Conservation (phyloP, 2,888 invertebrate species). For the Yponomeuta evonymella region DNA sequence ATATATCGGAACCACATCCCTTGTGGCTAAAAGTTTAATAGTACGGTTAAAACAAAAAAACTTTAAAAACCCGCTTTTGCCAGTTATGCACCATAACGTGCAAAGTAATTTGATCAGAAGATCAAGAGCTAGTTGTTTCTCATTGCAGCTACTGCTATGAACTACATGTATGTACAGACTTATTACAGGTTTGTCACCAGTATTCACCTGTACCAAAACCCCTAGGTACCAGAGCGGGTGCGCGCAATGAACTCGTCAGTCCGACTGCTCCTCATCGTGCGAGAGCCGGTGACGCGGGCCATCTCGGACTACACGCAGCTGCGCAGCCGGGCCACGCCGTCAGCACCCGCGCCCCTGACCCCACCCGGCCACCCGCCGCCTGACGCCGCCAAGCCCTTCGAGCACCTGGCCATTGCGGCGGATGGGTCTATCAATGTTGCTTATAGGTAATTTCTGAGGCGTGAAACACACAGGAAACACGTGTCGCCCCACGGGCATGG, state of each 20-base stretch:
- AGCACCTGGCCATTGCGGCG: conserved; percentile 86
- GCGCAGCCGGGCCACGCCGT: conserved; percentile 87
- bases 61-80: too few relatives aligned
- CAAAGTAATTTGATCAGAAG: too few relatives aligned
- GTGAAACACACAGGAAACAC: too few relatives aligned
- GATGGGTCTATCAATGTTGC: conserved; percentile 90
- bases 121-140: too few relatives aligned
- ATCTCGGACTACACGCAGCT: conserved; percentile 98
- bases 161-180: too few relatives aligned
- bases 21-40: too few relatives aligned
- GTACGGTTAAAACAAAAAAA: too few relatives aligned
- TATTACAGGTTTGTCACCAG: too few relatives aligned
- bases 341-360: conserved; percentile 75
- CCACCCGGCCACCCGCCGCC: conserved; percentile 51
- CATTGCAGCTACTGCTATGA: too few relatives aligned
- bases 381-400: conserved; percentile 80
- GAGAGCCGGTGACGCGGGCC: conserved; percentile 96
- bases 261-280: conserved; percentile 92
- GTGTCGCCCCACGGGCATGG: too few relatives aligned
- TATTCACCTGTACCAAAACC: not conserved
- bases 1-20: too few relatives aligned
- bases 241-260: conserved; percentile 95
- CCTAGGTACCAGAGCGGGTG: conserved; percentile 92
- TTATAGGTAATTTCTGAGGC: conserved; percentile 69
- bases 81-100: too few relatives aligned